Percentiles rank a stretch among this genome's conserved stretches.
Evolutionary conservation across 1,140 invertebrate genomes (phyloP).

Genomic region (Solenopsis invicta): DNA sequence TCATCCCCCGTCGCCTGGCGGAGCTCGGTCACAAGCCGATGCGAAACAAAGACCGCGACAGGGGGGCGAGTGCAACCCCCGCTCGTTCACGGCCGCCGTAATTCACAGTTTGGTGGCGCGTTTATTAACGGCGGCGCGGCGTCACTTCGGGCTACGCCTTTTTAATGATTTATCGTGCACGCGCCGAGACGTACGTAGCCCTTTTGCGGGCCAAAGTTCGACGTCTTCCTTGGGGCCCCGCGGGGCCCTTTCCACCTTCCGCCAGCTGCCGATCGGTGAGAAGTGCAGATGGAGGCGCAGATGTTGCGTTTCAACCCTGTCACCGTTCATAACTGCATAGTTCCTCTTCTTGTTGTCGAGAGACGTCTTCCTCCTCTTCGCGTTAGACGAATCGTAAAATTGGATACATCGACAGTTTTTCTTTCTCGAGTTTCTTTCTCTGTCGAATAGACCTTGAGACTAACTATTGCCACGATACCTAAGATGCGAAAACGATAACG

Average conservation of each 20-base stretch:
- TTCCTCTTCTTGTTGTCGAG: constrained; percentile 43
- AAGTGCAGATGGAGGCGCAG: constrained; percentile 80
- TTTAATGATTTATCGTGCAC: constrained; percentile 79
- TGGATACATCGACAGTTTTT: neutral
- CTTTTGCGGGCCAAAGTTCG: constrained; percentile 72
- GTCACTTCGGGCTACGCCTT: constrained; percentile 79
- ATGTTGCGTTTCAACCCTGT: constrained; percentile 76
- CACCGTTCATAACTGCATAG: constrained; percentile 53
- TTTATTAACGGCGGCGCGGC: constrained; percentile 80
- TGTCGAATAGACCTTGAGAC: neutral
- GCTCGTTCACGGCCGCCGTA: constrained; percentile 66
- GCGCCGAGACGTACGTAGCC: constrained; percentile 64
- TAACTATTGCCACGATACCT: neutral
- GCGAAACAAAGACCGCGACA: constrained; percentile 66
- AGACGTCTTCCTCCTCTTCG: constrained; percentile 45
- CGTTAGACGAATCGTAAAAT: constrained; percentile 19
- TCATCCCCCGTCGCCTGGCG: constrained; percentile 41
- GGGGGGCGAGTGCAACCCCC: constrained; percentile 57
- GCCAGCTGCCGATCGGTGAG: constrained; percentile 76
- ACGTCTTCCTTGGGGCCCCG: constrained; percentile 73
- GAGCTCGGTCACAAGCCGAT: constrained; percentile 42
- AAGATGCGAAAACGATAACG: neutral
- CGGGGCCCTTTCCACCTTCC: constrained; percentile 74
- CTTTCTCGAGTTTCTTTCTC: neutral
- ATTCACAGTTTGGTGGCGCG: constrained; percentile 77